Conservation (phyloP, 2,888 invertebrate genomes). For the Pseudococcus viburni region DNA sequence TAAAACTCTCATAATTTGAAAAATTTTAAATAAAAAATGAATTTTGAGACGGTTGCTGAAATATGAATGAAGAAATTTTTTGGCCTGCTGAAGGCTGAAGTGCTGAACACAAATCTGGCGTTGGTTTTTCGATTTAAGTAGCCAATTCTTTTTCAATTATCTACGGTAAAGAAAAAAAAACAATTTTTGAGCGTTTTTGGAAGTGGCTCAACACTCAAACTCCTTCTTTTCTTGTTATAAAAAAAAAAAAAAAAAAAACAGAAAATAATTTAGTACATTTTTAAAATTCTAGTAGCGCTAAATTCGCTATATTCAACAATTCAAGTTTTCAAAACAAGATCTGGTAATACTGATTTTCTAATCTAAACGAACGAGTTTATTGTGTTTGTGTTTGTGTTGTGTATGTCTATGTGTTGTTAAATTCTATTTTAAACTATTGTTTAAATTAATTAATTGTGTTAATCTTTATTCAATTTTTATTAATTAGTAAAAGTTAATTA, state of each 20-base stretch:
- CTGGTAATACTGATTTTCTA: constrained; percentile 6
- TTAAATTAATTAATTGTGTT: constrained; percentile 7
- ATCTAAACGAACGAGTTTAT: constrained; percentile 3
- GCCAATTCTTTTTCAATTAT: no score
- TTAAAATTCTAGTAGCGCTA: not conserved
- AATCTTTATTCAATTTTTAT: not conserved
- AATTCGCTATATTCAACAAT: not conserved
- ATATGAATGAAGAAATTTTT: no score
- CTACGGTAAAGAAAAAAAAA: no score
- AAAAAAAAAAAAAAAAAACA: not conserved
- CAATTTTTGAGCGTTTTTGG: no score
- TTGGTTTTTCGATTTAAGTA: no score
- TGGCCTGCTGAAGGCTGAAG: no score
- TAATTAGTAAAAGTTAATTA: not conserved
- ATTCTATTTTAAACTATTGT: constrained; percentile 16
- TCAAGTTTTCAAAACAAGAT: not conserved
- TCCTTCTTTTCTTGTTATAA: not conserved
- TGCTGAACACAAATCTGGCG: no score
- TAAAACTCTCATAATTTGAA: no score
- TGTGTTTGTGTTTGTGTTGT: constrained; percentile 26
- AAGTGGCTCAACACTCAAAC: no score
- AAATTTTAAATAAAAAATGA: no score
- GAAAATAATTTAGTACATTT: not conserved
- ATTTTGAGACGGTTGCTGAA: no score
- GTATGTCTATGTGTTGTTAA: not conserved